phyloP scores from a whole-genome alignment of 2,113 vertebrate genomes.

The Sylvia atricapilla region DNA sequence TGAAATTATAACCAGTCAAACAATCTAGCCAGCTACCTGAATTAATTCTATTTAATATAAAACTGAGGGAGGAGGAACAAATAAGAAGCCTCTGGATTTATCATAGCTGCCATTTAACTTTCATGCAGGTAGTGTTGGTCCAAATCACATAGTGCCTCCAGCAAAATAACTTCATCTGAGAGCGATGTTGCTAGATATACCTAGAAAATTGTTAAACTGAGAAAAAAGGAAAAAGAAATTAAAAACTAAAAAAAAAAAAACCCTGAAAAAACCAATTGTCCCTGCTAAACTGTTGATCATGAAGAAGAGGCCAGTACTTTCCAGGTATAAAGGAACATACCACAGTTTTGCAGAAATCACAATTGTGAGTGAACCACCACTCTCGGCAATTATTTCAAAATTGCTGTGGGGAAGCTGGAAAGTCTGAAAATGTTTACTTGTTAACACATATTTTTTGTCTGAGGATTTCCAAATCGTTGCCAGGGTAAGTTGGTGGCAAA shows the following conservation, averaged over 20 bases:
- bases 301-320: neutral
- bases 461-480: neutral
- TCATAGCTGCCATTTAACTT: neutral
- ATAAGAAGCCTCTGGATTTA: neutral
- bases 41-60: neutral
- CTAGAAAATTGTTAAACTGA: neutral
- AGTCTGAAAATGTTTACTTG: neutral
- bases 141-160: neutral
- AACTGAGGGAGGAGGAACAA: fast-evolving
- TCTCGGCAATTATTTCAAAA: neutral
- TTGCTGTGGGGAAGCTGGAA: neutral
- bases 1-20: neutral
- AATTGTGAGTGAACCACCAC: neutral
- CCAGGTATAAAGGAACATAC: neutral
- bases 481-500: neutral
- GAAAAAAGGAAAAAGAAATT: neutral
- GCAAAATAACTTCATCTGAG: neutral
- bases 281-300: neutral
- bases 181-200: neutral
- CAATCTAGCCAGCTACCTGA: neutral
- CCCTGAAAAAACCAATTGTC: fast-evolving
- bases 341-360: neutral
- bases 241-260: neutral
- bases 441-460: neutral
- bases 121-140: neutral